Conservation (phyloP, 2,797 vertebrate genomes). For the Leptodactylus fallax region DNA sequence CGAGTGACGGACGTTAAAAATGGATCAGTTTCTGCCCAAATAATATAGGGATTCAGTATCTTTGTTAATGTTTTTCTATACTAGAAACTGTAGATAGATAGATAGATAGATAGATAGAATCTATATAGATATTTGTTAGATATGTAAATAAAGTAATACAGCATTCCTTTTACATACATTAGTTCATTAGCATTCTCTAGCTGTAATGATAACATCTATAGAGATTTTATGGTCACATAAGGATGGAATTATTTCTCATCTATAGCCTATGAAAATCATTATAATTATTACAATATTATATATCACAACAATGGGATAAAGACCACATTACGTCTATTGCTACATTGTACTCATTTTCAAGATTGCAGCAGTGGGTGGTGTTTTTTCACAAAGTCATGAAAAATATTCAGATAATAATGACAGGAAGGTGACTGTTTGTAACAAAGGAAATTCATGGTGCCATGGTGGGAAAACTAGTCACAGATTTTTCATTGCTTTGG, state of each 20-base stretch:
- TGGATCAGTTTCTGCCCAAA: no score
- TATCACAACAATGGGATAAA: background rate
- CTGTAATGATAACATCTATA: background rate
- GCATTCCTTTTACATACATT: background rate
- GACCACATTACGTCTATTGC: background rate
- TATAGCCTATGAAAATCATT: background rate
- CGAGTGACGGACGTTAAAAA: no score
- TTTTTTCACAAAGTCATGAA: background rate
- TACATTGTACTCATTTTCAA: background rate
- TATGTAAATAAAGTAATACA: background rate
- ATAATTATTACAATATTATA: conserved; percentile 15
- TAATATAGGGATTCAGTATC: no score
- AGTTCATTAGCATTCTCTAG: background rate
- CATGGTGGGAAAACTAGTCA: background rate
- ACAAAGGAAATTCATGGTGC: background rate
- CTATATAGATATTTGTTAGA: no score
- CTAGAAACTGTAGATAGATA: no score
- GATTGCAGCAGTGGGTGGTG: background rate
- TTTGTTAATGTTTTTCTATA: no score
- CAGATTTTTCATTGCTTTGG: background rate
- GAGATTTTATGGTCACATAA: background rate
- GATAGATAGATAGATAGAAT: no score
- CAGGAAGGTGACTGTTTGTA: background rate
- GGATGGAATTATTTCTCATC: background rate
- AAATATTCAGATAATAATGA: background rate